Evolutionary conservation across 2,888 invertebrate species (phyloP).

Genomic region (Acanthoscelides obtectus): DNA sequence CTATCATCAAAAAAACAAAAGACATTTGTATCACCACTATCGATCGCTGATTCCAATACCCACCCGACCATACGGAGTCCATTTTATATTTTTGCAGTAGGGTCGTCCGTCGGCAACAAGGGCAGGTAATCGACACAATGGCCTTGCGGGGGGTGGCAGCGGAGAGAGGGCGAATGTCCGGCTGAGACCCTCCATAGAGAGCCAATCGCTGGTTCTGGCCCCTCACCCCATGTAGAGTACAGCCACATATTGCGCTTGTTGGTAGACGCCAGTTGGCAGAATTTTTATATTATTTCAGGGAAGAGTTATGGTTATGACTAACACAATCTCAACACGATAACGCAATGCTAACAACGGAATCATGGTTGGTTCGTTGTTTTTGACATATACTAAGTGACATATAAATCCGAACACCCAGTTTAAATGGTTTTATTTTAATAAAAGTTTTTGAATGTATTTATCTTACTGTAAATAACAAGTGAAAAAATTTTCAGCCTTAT

Average conservation of each 20-base stretch:
- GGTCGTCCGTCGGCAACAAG: background rate
- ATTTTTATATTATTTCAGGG: background rate
- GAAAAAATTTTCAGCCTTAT: too few relatives aligned
- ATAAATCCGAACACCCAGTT: too few relatives aligned
- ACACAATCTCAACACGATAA: too few relatives aligned
- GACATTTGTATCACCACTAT: background rate
- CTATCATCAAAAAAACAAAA: too few relatives aligned
- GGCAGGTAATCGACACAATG: constrained; percentile 16
- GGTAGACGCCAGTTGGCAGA: background rate
- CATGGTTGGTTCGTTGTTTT: too few relatives aligned
- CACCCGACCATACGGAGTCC: constrained; percentile 18
- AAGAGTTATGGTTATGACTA: too few relatives aligned
- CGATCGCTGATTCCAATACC: background rate
- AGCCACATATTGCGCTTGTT: constrained; percentile 11
- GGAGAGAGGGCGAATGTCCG: constrained; percentile 35
- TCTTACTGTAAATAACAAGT: too few relatives aligned
- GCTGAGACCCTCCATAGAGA: constrained; percentile 36
- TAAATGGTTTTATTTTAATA: too few relatives aligned
- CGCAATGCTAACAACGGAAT: too few relatives aligned
- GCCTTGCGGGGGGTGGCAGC: constrained; percentile 13
- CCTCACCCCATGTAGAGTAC: constrained; percentile 21
- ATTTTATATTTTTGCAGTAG: constrained; percentile 32
- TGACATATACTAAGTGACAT: too few relatives aligned
- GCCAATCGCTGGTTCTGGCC: constrained; percentile 38
- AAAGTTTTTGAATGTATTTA: too few relatives aligned